Base-by-base conservation (phyloP, 2,113 vertebrate species). In the Catharus minimus region DNA sequence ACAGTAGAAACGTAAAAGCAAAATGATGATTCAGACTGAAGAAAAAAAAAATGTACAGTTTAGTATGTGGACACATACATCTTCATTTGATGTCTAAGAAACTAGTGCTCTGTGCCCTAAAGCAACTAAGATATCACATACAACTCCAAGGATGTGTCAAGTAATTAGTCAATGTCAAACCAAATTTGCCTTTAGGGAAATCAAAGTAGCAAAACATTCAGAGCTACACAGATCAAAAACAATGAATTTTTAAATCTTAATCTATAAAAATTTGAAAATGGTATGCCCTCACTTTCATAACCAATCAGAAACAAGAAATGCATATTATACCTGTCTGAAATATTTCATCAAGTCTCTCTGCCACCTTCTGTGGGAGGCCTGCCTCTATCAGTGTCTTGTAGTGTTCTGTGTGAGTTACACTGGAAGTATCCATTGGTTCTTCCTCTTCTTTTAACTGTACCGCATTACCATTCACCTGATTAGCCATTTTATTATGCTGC, bases 381-480 rank as follows among this genome's bases (percentile, higher is more conserved):
- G 98, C 98, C 95, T 99, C 98, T 95, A 99, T 97, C 93, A 99
- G 98, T 88, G 98, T 99, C 98, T 99, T 98, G 97, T 99, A 99
- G 98, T 99, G 98, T 95, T 99, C 99, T 87, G 99, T 98, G 97
- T 99, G 99, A 94, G 98, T 97, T 92, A 98, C 97, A 66, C 97
- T 98, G 97, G 98, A 98, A 97, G 98, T 98, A 95, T 99, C 98
- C 99, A 99, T 99, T 95, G 99, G 99, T 97, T 99, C 99, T 94
- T 99, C 99, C 94, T 99, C 99, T 97, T 99, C 99, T 98, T 99
- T 99, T 94, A 95, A 97, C 77, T 98, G 98, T 97, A 98, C 98
- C 96, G 99, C 99, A 98, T 99, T 99, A 97, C 99, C 99, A 98
- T 99, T 99, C 97, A 99, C 99, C 98, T 99, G 99, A 98, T 99